Base-by-base conservation (phyloP, 1,140 invertebrate species). In the Medauroidea extradentata region DNA sequence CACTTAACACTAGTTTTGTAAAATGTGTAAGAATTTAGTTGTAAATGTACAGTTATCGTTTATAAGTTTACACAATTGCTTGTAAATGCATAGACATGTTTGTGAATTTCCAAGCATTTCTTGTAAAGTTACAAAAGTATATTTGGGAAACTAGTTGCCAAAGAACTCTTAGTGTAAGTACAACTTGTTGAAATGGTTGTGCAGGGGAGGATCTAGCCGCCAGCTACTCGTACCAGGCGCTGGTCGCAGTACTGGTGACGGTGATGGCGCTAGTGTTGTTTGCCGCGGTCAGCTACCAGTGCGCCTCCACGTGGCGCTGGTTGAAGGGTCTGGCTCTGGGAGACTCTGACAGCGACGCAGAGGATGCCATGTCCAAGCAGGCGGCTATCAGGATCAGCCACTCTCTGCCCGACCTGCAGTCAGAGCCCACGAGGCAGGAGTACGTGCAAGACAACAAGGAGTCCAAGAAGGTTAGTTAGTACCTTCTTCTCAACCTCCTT, bases 401-500 rank as follows among this genome's bases (percentile, higher is more conserved):
- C 69, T 88, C 86, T 0, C 72, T 89, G 13, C 87, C 87, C 0
- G 87, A 89, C 64, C 75, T 89, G 7, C 85, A 88, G 65, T 83
- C 83, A 0, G 85, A 87, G 59, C 84, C 85, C 0, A 71, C 86
- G 39, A 85, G 84, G 63, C 82, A 87, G 50, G 84, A 86, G 67
- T 88, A 87, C 64, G 81, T 89, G 0, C 85, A 87, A 62, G 85
- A 87, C 56, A 81, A 84, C 55, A 88, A 88, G 67, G 85, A 86
- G 27, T 79, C 62, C 44, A 88, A 87, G 65, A 87, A 87, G 78
- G 85, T 87, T n/a, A n/a, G n/a, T n/a, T n/a, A n/a, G n/a, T n/a
- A n/a, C n/a, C n/a, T n/a, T n/a, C n/a, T n/a, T n/a, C n/a, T n/a
- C n/a, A n/a, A n/a, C n/a, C n/a, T n/a, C n/a, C n/a, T n/a, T n/a